Conservation (phyloP, 2,113 vertebrate genomes). For the Aphyosemion australe region DNA sequence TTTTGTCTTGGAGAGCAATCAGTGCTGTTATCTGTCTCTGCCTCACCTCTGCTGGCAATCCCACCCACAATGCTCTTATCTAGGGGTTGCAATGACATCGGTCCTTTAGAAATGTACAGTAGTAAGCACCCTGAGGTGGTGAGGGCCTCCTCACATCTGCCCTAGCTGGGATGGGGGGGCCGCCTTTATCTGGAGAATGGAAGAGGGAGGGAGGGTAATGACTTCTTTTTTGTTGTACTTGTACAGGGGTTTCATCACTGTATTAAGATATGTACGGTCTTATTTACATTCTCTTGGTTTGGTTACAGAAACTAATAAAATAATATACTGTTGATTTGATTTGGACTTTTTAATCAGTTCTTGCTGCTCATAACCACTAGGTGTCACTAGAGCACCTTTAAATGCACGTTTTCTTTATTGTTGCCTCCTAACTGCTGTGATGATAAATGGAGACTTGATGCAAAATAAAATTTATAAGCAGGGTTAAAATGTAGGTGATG, state of each 20-base stretch:
- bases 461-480: too few relatives aligned
- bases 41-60: slow-evolving; percentile 60
- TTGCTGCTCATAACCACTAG: slow-evolving; percentile 33
- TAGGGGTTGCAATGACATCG: slow-evolving; percentile 46
- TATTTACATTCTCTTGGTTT: slow-evolving; percentile 99
- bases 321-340: slow-evolving; percentile 82
- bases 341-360: background rate
- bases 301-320: slow-evolving; percentile 99
- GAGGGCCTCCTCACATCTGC: slow-evolving; percentile 45
- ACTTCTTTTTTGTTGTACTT: slow-evolving; percentile 89
- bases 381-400: slow-evolving; percentile 12
- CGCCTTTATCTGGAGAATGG: slow-evolving; percentile 59
- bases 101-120: slow-evolving; percentile 68
- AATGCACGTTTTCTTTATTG: background rate
- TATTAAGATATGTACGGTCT: slow-evolving; percentile 99
- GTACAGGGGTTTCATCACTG: slow-evolving; percentile 98
- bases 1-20: slow-evolving; percentile 67
- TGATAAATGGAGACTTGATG: too few relatives aligned
- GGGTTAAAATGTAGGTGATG: too few relatives aligned
- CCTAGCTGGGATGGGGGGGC: slow-evolving; percentile 36
- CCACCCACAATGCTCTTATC: slow-evolving; percentile 61
- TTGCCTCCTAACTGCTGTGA: too few relatives aligned
- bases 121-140: slow-evolving; percentile 56
- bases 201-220: slow-evolving; percentile 63
- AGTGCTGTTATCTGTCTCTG: slow-evolving; percentile 65